Conservation (phyloP, 1,140 invertebrate genomes). For the Procambarus clarkii region DNA sequence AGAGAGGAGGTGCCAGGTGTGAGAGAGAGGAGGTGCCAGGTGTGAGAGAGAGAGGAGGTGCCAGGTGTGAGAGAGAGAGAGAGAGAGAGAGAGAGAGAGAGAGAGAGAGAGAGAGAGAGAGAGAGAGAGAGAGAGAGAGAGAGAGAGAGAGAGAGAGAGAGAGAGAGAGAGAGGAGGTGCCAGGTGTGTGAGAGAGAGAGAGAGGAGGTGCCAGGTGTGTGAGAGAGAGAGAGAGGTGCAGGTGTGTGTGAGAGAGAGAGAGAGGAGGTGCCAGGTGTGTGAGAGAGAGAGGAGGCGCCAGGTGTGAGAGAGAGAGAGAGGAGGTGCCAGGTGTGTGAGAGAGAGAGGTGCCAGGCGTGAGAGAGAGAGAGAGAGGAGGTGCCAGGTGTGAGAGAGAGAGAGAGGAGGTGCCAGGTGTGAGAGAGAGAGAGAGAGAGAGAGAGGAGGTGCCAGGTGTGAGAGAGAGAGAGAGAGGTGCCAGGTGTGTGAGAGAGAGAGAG, state of each 20-base stretch:
- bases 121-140: background rate
- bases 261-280: background rate
- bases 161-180: background rate
- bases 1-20: too few species aligned
- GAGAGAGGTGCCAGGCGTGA: too few species aligned
- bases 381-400: background rate
- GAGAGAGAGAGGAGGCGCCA: background rate
- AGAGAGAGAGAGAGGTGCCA: too few species aligned
- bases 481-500: background rate
- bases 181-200: background rate
- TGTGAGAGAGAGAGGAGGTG: too few species aligned
- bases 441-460: background rate
- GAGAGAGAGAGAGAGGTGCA: too few species aligned
- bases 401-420: background rate
- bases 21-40: too few species aligned
- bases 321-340: background rate
- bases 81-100: background rate
- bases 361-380: background rate
- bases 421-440: background rate
- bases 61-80: background rate
- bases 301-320: background rate
- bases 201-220: background rate
- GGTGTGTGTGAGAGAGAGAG: constrained; percentile 5
- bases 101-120: constrained; percentile 9
- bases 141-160: background rate